Conservation (phyloP, 2,797 vertebrate genomes). For the Echeneis naucrates region DNA sequence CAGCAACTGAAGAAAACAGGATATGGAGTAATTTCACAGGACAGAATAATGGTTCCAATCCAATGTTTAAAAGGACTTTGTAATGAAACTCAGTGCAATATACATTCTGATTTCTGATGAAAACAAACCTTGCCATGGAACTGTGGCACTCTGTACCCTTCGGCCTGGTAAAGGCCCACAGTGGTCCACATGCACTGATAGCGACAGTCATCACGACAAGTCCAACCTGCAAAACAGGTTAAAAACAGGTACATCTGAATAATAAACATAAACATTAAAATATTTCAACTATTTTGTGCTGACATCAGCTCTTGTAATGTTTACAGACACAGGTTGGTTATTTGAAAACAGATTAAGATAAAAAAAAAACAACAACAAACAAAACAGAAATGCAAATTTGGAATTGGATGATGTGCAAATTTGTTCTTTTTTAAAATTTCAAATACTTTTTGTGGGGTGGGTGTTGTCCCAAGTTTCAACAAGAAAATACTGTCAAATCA, state of each 20-base stretch:
- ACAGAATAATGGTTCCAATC: neutral
- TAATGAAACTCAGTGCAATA: neutral
- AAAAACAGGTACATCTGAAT: neutral
- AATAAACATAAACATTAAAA: neutral
- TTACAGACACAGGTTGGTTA: neutral
- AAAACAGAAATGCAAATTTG: too few relatives aligned
- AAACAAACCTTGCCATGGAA: conserved; percentile 94
- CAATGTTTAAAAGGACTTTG: neutral
- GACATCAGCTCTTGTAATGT: neutral
- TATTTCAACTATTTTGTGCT: neutral
- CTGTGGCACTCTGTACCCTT: conserved; percentile 92
- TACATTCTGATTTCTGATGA: neutral
- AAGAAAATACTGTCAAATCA: neutral
- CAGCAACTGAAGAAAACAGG: neutral
- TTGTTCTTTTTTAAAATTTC: neutral
- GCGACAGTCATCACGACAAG: conserved; percentile 92
- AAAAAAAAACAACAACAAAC: too few relatives aligned
- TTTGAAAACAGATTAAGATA: neutral
- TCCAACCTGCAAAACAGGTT: conserved; percentile 88
- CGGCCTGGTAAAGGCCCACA: conserved; percentile 91
- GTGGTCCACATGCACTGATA: conserved; percentile 99
- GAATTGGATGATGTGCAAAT: neutral
- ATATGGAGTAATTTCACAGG: neutral
- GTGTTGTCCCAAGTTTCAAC: too few relatives aligned
- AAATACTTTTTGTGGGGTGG: neutral